These are phyloP conservation scores for Acanthosoma haemorrhoidale DNA, from an alignment of 2,888 invertebrate species.

Conservation along the genomic window DNA sequence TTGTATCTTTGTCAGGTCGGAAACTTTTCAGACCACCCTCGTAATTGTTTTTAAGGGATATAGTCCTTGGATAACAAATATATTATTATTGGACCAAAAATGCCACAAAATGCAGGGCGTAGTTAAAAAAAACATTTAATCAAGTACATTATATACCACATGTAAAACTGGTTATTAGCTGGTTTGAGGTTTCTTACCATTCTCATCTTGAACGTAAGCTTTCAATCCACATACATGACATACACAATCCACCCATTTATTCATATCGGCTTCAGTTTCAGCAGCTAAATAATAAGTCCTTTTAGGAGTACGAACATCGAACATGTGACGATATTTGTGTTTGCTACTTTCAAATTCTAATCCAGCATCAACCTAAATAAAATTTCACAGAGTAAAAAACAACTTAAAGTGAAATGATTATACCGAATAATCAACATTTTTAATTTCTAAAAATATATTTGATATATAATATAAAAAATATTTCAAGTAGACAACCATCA, in stretches of 20 bases:
- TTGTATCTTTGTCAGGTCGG: too few relatives aligned
- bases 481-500: not conserved
- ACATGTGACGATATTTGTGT: conserved; percentile 76
- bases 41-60: too few relatives aligned
- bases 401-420: too few relatives aligned
- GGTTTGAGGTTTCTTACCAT: conserved; percentile 43
- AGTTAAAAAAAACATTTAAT: too few relatives aligned
- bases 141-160: too few relatives aligned
- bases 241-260: conserved; percentile 89
- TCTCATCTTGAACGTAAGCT: conserved; percentile 59
- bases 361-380: conserved; percentile 71
- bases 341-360: conserved; percentile 75
- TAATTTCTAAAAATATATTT: not conserved
- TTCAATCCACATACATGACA: conserved; percentile 86
- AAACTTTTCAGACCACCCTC: too few relatives aligned
- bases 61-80: too few relatives aligned
- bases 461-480: not conserved
- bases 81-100: too few relatives aligned
- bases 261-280: conserved; percentile 87
- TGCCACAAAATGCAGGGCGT: too few relatives aligned
- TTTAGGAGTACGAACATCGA: conserved; percentile 82
- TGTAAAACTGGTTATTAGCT: too few relatives aligned
- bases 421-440: too few relatives aligned
- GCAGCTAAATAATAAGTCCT: conserved; percentile 89
- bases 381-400: too few relatives aligned